These are phyloP conservation scores for Dicerorhinus sumatrensis DNA, from an alignment of 2,113 vertebrate genomes.

Conservation along the genomic window DNA sequence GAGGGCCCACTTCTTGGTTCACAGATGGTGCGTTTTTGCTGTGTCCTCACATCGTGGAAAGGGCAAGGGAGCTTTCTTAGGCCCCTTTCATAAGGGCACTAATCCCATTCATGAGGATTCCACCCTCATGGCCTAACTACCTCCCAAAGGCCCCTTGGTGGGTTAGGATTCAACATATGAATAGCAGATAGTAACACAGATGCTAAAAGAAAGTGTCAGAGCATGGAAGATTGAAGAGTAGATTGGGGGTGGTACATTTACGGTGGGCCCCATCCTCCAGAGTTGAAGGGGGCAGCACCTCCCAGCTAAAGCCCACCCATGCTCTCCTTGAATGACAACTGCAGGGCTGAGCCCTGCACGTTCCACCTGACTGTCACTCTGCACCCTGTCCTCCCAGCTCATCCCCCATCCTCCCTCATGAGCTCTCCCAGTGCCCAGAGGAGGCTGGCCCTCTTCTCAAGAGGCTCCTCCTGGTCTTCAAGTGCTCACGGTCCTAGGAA, in stretches of 20 bases:
- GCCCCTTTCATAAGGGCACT: not conserved
- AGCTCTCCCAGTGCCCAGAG: not conserved
- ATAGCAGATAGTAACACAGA: not conserved
- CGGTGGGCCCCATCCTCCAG: not conserved
- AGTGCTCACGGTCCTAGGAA: not conserved
- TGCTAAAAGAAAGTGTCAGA: not conserved
- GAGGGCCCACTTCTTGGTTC: not conserved
- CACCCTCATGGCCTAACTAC: not conserved
- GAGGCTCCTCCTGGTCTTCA: not conserved
- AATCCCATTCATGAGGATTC: not conserved
- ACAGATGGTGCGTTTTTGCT: not conserved
- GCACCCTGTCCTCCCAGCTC: not conserved
- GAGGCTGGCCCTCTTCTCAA: not conserved
- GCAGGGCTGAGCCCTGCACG: no score
- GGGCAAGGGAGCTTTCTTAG: not conserved
- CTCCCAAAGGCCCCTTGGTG: not conserved
- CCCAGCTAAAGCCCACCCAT: not conserved
- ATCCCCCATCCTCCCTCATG: accelerated
- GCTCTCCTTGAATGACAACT: accelerated
- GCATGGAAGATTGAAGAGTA: not conserved
- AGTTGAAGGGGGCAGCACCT: no score
- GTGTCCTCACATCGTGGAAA: not conserved
- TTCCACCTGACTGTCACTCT: not conserved
- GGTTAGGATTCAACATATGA: not conserved
- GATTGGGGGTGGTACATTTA: accelerated